These are phyloP conservation scores for Cyprinella venusta DNA, from an alignment of 2,797 vertebrate genomes.

Conservation along the genomic window DNA sequence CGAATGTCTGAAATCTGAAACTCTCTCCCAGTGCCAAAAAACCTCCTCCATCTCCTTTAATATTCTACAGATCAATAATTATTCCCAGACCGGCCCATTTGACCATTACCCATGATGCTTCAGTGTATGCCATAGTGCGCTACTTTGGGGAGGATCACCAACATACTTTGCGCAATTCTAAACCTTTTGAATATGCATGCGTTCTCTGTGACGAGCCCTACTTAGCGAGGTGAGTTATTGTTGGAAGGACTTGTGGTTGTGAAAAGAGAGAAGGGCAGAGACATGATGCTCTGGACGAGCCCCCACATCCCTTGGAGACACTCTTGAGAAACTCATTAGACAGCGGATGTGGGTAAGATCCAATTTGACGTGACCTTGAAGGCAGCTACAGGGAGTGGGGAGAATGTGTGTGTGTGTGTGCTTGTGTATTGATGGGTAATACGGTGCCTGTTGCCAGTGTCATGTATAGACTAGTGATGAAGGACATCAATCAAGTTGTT, in stretches of 20 bases:
- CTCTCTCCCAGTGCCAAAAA: slow-evolving; percentile 51
- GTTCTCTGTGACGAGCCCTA: neutral
- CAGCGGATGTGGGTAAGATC: slow-evolving; percentile 80
- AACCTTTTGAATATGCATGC: slow-evolving; percentile 24
- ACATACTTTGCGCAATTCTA: slow-evolving; percentile 17
- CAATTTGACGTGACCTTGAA: slow-evolving; percentile 91
- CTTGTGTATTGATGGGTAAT: slow-evolving; percentile 45
- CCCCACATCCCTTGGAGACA: slow-evolving; percentile 43
- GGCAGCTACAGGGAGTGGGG: slow-evolving; percentile 46
- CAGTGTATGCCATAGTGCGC: slow-evolving; percentile 3
- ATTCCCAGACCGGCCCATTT: slow-evolving; percentile 51
- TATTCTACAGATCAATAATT: slow-evolving; percentile 64
- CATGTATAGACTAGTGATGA: neutral
- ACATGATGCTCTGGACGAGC: slow-evolving; percentile 40
- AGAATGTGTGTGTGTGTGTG: neutral
- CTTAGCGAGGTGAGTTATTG: slow-evolving; percentile 23
- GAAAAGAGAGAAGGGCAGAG: slow-evolving; percentile 40
- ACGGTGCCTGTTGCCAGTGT: slow-evolving; percentile 18
- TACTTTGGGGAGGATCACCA: slow-evolving; percentile 5
- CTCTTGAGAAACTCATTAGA: slow-evolving; percentile 65
- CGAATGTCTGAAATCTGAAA: slow-evolving; percentile 60
- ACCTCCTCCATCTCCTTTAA: slow-evolving; percentile 53
- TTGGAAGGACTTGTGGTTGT: slow-evolving; percentile 13
- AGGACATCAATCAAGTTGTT: neutral
- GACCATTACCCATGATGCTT: slow-evolving; percentile 37